Evolutionary conservation across 2,797 vertebrate genomes (phyloP), one percentile per base, ranked within the genome.

Genomic region (Gila robusta): DNA sequence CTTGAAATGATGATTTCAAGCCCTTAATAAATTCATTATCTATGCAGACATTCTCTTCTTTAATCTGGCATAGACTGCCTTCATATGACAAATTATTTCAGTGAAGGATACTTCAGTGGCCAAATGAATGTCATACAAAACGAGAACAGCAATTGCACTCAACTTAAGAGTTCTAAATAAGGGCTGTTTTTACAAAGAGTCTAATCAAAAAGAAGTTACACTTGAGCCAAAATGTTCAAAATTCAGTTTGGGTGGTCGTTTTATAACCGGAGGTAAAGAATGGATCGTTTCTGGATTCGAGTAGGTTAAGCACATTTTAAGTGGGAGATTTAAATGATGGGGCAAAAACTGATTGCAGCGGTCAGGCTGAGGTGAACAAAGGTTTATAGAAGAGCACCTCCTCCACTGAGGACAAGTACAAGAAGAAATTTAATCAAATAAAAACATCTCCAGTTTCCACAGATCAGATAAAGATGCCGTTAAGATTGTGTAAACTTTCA

Each of bases 311-410:
- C 77, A 44, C 56, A 16, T 64, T 79, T 79, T 64, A 79, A 79
- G 77, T 79, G 39, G 59, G 39, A 79, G n/a, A 79, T 47, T 66
- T 66, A 47, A 37, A 41, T 41, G 56, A 64, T 14, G 9, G 59
- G 39, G 66, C 39, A 79, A 17, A 28, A 79, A 66, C 37, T 79
- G 78, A 79, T 79, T 79, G 54, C 76, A 79, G 76, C 35, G 54
- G 54, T 79, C 39, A 64, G 39, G 47, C 76, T 78, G 54, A 78
- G 16, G 54, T 59, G 76, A 79, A 62, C 76, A 35, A 0, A 35
- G 73, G 9, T 76, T 76, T 76, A 54, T 35, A 76, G 26, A 78
- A 78, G 76, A 78, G 35, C 32, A 62, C 23, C 52, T 62, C 21
- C 54, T 78, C 32, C 12, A 26, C 37, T 41, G 54, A 62, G 35